Base-by-base conservation (phyloP, 2,888 invertebrate species). In the Lasioglossum vierecki region DNA sequence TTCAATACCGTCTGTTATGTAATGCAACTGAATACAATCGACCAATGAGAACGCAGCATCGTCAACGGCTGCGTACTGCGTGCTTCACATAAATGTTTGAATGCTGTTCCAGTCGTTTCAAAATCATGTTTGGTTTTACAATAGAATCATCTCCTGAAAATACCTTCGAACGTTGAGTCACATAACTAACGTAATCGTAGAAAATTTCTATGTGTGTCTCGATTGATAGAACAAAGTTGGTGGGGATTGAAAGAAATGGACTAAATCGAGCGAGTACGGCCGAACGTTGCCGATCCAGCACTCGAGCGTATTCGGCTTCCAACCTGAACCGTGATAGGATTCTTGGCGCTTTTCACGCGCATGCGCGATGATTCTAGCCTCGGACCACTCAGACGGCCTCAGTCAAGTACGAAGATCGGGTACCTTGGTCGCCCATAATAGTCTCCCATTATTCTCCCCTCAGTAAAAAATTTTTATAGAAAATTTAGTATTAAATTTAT, bases 211-310 rank as follows among this genome's bases (percentile, higher is more conserved):
- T 44, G 76, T 49, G 76, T 78, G 68, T 68, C 70, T 85, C 77
- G 77, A 85, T 81, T 77, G 68, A 75, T 76, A 57, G 44, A 80
- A 80, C 71, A n/a, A 6, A 41, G 35, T 71, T 80, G 85, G 85
- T 85, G 85, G 85, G 85, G 80, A 80, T 85, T 75, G 68, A 66
- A 75, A 77, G 85, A 78, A 85, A 80, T 77, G 71, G 71, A 85
- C 77, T 60, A 81, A 81, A 76, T 76, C 60, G 68, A 60, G 78
- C 81, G 85, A 78, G n/a, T 39, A 73, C 41, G 35, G 49, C 85
- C 85, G 85, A 86, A 76, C 57, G 68, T 85, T 76, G 82, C 82
- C 86, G 86, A 86, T 85, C 49, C 66, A 22, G n/a, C n/a, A 22
- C 44, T 86, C 86, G 86, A 78, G 68, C 3, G 18, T 53, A 70